phyloP scores from a whole-genome alignment of 2,797 vertebrate species.

The Macropodus opercularis region DNA sequence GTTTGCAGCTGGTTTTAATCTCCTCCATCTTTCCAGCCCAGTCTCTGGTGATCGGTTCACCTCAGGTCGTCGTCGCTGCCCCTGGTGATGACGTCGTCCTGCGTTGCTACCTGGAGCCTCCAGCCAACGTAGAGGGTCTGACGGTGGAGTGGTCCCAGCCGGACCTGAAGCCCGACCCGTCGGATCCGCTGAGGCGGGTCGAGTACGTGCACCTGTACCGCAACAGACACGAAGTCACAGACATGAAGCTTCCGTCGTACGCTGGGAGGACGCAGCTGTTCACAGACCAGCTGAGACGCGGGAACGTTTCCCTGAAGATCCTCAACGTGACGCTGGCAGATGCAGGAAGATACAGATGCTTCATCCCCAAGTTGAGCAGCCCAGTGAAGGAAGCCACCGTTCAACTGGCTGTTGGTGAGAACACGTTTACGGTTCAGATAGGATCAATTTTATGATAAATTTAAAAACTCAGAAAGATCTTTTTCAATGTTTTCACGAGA shows the following conservation, averaged over 20 bases:
- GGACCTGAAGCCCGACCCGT: not conserved
- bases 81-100: slow-evolving; percentile 28
- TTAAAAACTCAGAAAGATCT: too few relatives aligned
- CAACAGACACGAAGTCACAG: fast-evolving
- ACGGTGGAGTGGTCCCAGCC: slow-evolving; percentile 49
- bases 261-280: slow-evolving; percentile 26
- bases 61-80: fast-evolving
- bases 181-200: not conserved
- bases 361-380: slow-evolving; percentile 9
- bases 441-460: too few relatives aligned
- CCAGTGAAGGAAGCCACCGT: fast-evolving
- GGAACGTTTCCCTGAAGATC: slow-evolving; percentile 44
- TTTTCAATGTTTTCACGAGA: too few relatives aligned
- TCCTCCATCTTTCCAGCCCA: too few relatives aligned
- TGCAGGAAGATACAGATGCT: slow-evolving; percentile 26
- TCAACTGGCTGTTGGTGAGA: slow-evolving; percentile 32
- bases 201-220: slow-evolving; percentile 38
- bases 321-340: slow-evolving; percentile 8
- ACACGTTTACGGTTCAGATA: too few relatives aligned
- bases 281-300: not conserved
- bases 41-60: fast-evolving
- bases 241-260: slow-evolving; percentile 29
- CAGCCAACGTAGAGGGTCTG: fast-evolving
- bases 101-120: slow-evolving; percentile 7
- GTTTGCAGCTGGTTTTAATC: too few relatives aligned